Base-by-base conservation (phyloP, 2,888 invertebrate genomes). In the Amiota communis region DNA sequence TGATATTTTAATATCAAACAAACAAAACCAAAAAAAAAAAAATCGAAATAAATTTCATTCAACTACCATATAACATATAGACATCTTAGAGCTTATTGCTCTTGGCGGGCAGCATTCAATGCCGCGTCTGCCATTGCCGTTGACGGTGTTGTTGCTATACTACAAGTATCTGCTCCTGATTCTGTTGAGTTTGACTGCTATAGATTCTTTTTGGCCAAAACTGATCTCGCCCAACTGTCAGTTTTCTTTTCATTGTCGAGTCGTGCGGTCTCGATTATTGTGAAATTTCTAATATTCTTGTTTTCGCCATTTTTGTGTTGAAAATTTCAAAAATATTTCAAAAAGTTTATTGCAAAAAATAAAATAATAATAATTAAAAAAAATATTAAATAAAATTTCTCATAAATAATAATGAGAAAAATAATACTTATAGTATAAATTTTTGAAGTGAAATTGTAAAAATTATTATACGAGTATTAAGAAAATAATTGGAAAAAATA, bases 201-300 rank as follows among this genome's bases (percentile, higher is more conserved):
- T 65, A 23, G 63, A 63, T 13, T 36, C 36, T 74, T 76, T 82
- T 85, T 86, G 80, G 79, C 78, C 84, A 86, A 86, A 85, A 86
- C 86, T 87, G 87, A 87, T 86, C 84, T 87, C 85, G 82, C 83
- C 80, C 81, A 87, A 87, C 81, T 86, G 87, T 86, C 87, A 86
- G 87, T 83, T 84, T 83, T 79, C 81, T 69, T 81, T 79, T 83
- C 76, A 81, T 76, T 75, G 85, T 75, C 85, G 83, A 83, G 77
- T 81, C 82, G 83, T 80, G 85, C 84, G 85, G 83, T 83, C 79
- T 80, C 77, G 80, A 36, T 36, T 36, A 36, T 59, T 20, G 59
- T 20, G 17, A 59, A 59, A 59, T 59, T 11, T 59, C 11, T 51
- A 59, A 15, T 59, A 20, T 59, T 59, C 36, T 36, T 2, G 4